These are phyloP conservation scores for Leptinotarsa lineolata DNA, from an alignment of 1,140 invertebrate genomes.

Conservation along the genomic window DNA sequence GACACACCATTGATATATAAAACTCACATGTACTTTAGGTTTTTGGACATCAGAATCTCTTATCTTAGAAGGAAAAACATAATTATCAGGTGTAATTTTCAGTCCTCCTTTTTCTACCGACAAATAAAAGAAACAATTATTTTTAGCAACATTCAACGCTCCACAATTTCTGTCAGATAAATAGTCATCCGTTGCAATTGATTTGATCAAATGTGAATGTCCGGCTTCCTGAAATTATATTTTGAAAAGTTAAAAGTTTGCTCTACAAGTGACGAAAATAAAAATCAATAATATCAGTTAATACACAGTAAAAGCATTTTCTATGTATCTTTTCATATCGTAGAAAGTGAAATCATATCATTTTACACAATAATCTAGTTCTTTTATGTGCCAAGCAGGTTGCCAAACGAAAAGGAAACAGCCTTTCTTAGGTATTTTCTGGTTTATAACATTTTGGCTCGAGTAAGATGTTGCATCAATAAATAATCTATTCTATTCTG, in stretches of 20 bases:
- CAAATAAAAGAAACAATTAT: constrained; percentile 40
- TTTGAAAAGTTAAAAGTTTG: background rate
- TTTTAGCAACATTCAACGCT: constrained; percentile 8
- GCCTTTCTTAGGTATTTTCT: too few relatives aligned
- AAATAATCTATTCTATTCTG: too few relatives aligned
- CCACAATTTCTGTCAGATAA: constrained; percentile 34
- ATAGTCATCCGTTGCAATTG: constrained; percentile 31
- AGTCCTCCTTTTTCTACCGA: constrained; percentile 29
- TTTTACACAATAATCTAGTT: too few relatives aligned
- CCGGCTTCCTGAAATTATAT: constrained; percentile 29
- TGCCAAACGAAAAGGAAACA: too few relatives aligned
- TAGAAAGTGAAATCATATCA: too few relatives aligned
- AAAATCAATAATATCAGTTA: background rate
- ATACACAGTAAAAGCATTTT: too few relatives aligned
- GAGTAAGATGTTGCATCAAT: too few relatives aligned
- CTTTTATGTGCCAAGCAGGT: too few relatives aligned
- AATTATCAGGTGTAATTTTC: constrained; percentile 38
- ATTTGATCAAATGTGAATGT: constrained; percentile 32
- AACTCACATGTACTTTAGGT: constrained; percentile 30
- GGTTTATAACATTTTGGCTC: too few relatives aligned
- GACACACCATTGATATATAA: background rate
- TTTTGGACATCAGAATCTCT: constrained; percentile 29
- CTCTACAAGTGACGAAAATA: background rate
- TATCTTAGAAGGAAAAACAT: constrained; percentile 35
- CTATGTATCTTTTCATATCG: too few relatives aligned